phyloP scores from a whole-genome alignment of 2,797 vertebrate genomes.

The Synanceia verrucosa region DNA sequence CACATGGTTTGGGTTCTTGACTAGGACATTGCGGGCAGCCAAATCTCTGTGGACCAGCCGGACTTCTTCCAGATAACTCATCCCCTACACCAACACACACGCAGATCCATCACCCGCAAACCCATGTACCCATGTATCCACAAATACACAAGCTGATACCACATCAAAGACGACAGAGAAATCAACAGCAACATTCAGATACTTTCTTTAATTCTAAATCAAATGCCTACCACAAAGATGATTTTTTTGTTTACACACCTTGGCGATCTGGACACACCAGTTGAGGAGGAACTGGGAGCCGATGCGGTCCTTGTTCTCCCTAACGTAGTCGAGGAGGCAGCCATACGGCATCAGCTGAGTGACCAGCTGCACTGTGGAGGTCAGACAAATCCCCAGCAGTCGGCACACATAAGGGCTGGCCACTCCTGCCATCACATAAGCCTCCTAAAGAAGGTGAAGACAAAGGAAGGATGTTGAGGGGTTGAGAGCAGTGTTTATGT shows the following conservation, averaged over 20 bases:
- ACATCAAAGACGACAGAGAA: conserved; percentile 23
- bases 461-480: not conserved
- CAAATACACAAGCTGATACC: conserved; percentile 39
- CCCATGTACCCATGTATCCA: conserved; percentile 20
- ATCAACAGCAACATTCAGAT: conserved; percentile 2
- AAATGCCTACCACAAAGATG: not conserved
- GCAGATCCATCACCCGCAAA: conserved; percentile 22
- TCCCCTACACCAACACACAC: conserved; percentile 83
- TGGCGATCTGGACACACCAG: conserved; percentile 99
- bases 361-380: conserved; percentile 96
- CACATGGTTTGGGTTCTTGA: conserved; percentile 95
- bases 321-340: conserved; percentile 96
- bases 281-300: conserved; percentile 95
- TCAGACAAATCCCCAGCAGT: conserved; percentile 95
- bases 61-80: conserved; percentile 96
- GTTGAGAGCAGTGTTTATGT: not conserved
- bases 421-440: conserved; percentile 98
- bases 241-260: conserved; percentile 78
- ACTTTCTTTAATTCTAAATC: too few species aligned
- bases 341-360: conserved; percentile 99
- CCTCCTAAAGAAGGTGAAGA: conserved; percentile 86
- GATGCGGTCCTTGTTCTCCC: conserved; percentile 95
- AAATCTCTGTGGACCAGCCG: conserved; percentile 94
- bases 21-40: conserved; percentile 94
- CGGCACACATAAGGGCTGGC: conserved; percentile 94